phyloP scores from a whole-genome alignment of 1,140 invertebrate species.

The Chrysoperla carnea region DNA sequence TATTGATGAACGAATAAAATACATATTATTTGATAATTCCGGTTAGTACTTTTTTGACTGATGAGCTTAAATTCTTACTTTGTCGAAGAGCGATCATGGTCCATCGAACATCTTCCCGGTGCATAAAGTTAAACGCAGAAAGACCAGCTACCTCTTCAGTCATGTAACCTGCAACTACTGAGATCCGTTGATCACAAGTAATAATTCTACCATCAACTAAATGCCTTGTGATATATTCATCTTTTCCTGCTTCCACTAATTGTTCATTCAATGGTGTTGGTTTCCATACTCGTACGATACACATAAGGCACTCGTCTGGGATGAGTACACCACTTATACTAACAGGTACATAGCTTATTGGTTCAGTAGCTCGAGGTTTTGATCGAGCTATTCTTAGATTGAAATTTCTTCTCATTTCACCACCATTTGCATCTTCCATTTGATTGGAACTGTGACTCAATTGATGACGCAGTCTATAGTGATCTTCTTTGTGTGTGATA shows the following conservation, averaged over 20 bases:
- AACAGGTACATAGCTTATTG: slow-evolving; percentile 44
- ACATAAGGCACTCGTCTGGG: slow-evolving; percentile 12
- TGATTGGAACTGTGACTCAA: slow-evolving; percentile 33
- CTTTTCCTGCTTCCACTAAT: slow-evolving; percentile 50
- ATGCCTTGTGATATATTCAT: slow-evolving; percentile 74
- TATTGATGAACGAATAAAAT: no score
- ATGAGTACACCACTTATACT: slow-evolving; percentile 25
- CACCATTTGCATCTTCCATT: slow-evolving; percentile 11
- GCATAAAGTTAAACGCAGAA: slow-evolving; percentile 73
- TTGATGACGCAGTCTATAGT: slow-evolving; percentile 45
- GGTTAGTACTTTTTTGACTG: no score
- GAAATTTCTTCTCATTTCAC: slow-evolving; percentile 26
- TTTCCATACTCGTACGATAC: slow-evolving; percentile 22
- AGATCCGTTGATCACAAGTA: slow-evolving; percentile 70
- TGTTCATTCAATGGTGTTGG: slow-evolving; percentile 48
- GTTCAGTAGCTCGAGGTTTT: slow-evolving; percentile 36
- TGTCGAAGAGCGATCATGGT: slow-evolving; percentile 64
- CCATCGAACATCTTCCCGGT: slow-evolving; percentile 67
- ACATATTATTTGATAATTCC: no score
- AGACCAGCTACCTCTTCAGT: slow-evolving; percentile 60
- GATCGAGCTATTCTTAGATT: slow-evolving; percentile 37
- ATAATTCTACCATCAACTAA: slow-evolving; percentile 68
- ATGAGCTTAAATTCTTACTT: slow-evolving; percentile 57
- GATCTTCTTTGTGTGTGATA: slow-evolving; percentile 61
- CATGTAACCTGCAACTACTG: slow-evolving; percentile 69